Evolutionary conservation across 2,888 invertebrate genomes (phyloP), one percentile per base, ranked within the genome.

Genomic region (Balanococcus diminutus): DNA sequence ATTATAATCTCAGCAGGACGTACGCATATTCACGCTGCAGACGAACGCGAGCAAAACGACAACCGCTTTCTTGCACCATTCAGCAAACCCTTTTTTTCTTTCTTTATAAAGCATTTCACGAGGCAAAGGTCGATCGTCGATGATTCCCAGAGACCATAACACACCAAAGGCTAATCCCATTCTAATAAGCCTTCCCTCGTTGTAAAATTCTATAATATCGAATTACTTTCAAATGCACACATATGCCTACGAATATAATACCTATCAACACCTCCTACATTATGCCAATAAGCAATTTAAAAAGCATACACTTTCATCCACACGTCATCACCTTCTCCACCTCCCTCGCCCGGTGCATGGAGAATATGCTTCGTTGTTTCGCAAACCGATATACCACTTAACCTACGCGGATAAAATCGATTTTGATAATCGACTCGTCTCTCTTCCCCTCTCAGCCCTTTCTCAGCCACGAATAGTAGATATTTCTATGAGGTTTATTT

Each of bases 361-460:
- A n/a, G n/a, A n/a, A n/a, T n/a, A n/a, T n/a, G n/a, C n/a, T n/a
- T 67, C 3, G 11, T 16, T 67, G 28, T 67, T 1, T 6, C 0
- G 67, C 67, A 16, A 67, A 67, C 75, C 75, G 28, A 79, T 79
- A 79, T 36, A 79, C 75, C 75, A 79, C 75, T 32, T 79, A 79
- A 36, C 75, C 75, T 79, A 79, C 75, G 75, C 75, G 32, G 75
- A 79, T 79, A 79, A 36, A 79, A 79, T 79, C 75, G 75, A 79
- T 79, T 79, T 79, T 79, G 75, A 79, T 79, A 79, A 36, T 79
- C 75, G 32, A 79, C 67, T 75, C 32, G n/a, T 16, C 25, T 56
- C 11, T 67, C 28, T 72, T 79, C 75, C 51, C 46, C 51, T 19
- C 56, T 56, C 8, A 4, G 36, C 36, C 36, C 11, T 22, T 22